Evolutionary conservation across 2,888 invertebrate genomes (phyloP).

Genomic region (Aphodius sticticus): DNA sequence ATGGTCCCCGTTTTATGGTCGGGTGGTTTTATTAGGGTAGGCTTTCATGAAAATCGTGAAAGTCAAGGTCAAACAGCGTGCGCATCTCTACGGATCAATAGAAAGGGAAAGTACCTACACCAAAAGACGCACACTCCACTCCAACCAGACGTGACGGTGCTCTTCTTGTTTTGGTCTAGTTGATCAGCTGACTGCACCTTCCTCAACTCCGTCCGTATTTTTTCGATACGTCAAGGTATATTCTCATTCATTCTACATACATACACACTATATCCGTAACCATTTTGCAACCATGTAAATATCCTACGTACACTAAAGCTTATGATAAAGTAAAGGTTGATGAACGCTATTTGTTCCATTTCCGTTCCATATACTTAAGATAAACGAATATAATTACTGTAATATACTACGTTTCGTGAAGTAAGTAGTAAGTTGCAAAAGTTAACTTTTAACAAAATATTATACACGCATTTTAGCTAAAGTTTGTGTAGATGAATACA

Average conservation of each 20-base stretch:
- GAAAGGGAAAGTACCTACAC: not conserved
- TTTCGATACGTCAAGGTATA: not conserved
- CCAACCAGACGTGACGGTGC: not conserved
- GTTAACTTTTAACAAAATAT: no score
- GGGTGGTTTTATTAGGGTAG: constrained; percentile 4
- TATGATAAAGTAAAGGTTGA: no score
- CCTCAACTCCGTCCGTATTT: not conserved
- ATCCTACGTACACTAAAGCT: no score
- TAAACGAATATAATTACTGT: no score
- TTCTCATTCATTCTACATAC: not conserved
- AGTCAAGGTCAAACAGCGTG: not conserved
- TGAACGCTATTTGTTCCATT: no score
- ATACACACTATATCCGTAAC: no score
- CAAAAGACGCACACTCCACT: not conserved
- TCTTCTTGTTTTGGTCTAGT: not conserved
- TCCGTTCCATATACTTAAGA: no score
- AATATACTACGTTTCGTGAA: no score
- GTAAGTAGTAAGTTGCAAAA: no score
- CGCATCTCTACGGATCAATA: not conserved
- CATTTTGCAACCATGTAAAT: no score
- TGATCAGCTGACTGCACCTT: not conserved
- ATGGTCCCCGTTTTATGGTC: not conserved
- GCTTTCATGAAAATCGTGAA: not conserved
- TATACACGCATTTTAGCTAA: no score
- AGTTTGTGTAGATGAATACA: no score